Evolutionary conservation across 2,888 invertebrate species (phyloP), one percentile per base, ranked within the genome.

Genomic region (Lasiommata megera): DNA sequence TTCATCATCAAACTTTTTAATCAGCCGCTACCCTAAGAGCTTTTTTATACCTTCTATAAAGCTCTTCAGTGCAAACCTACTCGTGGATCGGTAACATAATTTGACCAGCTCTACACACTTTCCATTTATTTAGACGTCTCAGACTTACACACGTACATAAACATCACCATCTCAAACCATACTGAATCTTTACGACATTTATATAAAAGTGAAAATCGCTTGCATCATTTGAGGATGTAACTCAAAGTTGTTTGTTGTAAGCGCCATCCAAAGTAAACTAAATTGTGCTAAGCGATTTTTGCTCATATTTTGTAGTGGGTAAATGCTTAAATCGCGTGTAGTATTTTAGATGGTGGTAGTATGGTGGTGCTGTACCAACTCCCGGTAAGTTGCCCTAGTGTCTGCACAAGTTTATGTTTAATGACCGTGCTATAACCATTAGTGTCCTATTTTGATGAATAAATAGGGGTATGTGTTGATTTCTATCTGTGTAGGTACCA

Each of bases 371-470:
- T 44, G 14, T 14, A 28, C 14, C 28, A 29, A 14, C 43, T 17
- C 43, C 41, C 44, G 44, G 44, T 44, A 28, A 44, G 44, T 44
- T 44, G 44, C 28, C 44, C 44, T 44, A 44, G 44, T 44, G 14
- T 44, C 44, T 44, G 28, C 44, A 44, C 44, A 44, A 44, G 28
- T 44, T 44, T 29, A 44, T 44, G 44, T 28, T 44, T 44, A 44
- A 44, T 44, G 44, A 44, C 28, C 44, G 44, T 44, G 9, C 28
- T 28, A 23, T 23, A 6, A 43, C 23, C 43, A 44, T 29, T 29
- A 44, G 44, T 44, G 43, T 43, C 23, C 12, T 43, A 28, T 28
- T 43, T 43, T 44, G 44, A 44, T 29, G 44, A 44, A 28, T 44
- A 44, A 44, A 44, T 44, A 29, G 28, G 8, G 44, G 28, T 43